Percentiles rank a stretch among this genome's conserved stretches.
Conservation (phyloP, 2,797 vertebrate species). For the Leptodactylus fallax region DNA sequence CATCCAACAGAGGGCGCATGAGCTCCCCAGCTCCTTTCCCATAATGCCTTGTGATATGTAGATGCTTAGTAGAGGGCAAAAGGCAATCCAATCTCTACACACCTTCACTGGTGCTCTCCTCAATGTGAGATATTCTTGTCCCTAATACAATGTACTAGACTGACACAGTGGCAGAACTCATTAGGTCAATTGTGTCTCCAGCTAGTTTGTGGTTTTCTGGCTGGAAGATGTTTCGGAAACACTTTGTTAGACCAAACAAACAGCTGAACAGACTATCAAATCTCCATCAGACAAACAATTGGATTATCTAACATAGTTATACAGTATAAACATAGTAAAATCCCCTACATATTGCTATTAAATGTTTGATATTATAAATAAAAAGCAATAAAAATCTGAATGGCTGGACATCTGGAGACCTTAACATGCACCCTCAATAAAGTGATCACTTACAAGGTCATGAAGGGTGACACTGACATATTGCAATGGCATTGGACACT, state of each 20-base stretch:
- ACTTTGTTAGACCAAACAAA: neutral
- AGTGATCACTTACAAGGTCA: constrained; percentile 37
- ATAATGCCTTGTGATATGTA: no score
- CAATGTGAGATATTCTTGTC: no score
- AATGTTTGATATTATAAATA: neutral
- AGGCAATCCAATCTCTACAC: no score
- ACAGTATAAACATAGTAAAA: neutral
- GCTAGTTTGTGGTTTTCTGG: neutral
- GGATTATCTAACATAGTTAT: neutral
- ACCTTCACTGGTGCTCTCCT: no score
- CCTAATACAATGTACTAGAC: neutral
- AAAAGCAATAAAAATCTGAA: neutral
- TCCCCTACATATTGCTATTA: neutral
- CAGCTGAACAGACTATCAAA: neutral
- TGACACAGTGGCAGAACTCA: neutral
- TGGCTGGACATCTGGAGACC: constrained; percentile 30
- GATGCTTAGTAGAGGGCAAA: no score
- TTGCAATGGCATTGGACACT: constrained; percentile 33
- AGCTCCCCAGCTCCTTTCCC: no score
- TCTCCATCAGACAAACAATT: neutral
- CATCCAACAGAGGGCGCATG: no score
- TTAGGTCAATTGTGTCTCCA: neutral
- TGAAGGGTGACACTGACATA: constrained; percentile 29
- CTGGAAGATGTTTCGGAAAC: neutral
- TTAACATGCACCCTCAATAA: constrained; percentile 2